A percentile compares a stretch with the other conserved stretches of the same genome.
phyloP scores from a whole-genome alignment of 1,140 invertebrate species.

The Acromyrmex heyeri region DNA sequence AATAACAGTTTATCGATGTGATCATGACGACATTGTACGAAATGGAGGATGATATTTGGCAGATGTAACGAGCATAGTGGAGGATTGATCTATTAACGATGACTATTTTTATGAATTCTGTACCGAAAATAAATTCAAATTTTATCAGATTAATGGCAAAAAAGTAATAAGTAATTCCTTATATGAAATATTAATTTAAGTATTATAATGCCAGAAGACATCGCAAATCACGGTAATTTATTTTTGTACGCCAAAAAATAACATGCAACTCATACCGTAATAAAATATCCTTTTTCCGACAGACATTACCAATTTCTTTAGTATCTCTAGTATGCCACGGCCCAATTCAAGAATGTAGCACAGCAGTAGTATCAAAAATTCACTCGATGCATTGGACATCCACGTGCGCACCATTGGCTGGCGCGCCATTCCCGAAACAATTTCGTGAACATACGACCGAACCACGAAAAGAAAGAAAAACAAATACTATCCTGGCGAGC shows the following conservation, averaged over 20 bases:
- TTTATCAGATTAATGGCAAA: background rate
- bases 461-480: background rate
- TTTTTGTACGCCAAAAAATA: background rate
- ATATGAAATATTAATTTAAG: no score
- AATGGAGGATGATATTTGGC: background rate
- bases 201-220: background rate
- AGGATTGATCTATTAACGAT: background rate
- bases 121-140: background rate
- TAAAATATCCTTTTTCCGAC: background rate
- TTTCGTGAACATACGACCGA: background rate
- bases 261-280: background rate
- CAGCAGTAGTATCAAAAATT: conserved; percentile 36
- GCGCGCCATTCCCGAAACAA: background rate
- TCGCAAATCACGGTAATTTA: background rate
- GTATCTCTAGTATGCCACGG: conserved; percentile 13
- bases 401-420: background rate
- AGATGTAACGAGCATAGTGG: no score
- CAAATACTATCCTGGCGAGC: background rate
- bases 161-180: background rate
- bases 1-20: background rate
- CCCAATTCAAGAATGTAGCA: conserved; percentile 29
- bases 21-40: background rate
- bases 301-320: conserved; percentile 39
- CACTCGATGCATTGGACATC: conserved; percentile 26
- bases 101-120: background rate